A percentile compares a stretch with the other conserved stretches of the same genome.
These are phyloP conservation scores for Eugnorisma glareosa DNA, from an alignment of 2,888 invertebrate species.

Conservation along the genomic window DNA sequence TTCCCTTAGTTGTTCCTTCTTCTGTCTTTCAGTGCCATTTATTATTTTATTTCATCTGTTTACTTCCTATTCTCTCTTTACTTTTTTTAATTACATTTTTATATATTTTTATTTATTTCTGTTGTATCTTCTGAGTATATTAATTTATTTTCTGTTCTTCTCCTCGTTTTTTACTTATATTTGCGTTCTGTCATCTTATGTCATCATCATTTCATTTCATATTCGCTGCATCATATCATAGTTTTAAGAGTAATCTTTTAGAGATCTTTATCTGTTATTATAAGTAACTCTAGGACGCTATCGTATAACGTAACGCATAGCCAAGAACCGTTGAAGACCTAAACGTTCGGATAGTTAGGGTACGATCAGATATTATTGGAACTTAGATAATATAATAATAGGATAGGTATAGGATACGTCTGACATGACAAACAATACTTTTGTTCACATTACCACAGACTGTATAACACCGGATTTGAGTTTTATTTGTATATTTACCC, in stretches of 20 bases:
- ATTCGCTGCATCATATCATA: slow-evolving; percentile 40
- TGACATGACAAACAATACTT: not conserved
- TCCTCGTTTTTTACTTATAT: too few species aligned
- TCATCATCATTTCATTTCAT: not conserved
- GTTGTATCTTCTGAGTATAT: not conserved
- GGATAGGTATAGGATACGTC: slow-evolving; percentile 10
- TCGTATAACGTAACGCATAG: not conserved
- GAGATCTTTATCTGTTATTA: slow-evolving; percentile 29
- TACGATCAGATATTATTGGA: slow-evolving; percentile 24
- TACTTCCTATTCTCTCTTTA: not conserved
- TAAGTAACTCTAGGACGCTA: not conserved
- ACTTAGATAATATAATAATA: not conserved
- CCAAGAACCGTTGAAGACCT: not conserved
- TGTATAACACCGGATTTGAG: not conserved
- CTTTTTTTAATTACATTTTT: not conserved
- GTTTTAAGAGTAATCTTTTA: slow-evolving; percentile 18
- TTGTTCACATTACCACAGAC: not conserved
- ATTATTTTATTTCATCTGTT: not conserved
- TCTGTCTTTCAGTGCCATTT: slow-evolving; percentile 2
- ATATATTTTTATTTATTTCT: not conserved
- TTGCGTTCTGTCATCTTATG: not conserved
- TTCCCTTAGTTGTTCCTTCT: slow-evolving; percentile 6
- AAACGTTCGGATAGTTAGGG: slow-evolving; percentile 2
- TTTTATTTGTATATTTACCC: not conserved
- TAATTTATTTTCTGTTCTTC: not conserved